phyloP scores from a whole-genome alignment of 2,797 vertebrate genomes.

The Crotalus adamanteus region DNA sequence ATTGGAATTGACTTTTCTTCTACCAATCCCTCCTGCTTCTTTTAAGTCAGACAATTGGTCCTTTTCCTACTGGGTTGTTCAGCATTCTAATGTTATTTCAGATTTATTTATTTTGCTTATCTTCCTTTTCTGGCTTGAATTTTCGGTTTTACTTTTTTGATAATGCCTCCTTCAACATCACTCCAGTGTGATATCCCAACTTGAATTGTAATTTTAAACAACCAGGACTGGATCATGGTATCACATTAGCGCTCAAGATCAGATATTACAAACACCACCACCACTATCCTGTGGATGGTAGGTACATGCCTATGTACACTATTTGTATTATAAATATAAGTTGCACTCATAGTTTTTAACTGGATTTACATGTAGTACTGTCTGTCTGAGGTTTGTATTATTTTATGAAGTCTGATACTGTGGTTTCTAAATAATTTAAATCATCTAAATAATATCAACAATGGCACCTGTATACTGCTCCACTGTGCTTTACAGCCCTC shows the following conservation, averaged over 20 bases:
- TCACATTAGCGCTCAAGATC: not conserved
- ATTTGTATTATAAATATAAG: not conserved
- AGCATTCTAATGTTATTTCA: not conserved
- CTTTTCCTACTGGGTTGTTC: not conserved
- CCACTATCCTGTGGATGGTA: not conserved
- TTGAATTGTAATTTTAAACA: not conserved
- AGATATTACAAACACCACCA: not conserved
- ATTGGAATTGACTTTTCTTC: not conserved
- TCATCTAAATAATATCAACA: not conserved
- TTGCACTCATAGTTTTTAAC: not conserved
- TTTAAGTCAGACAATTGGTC: not conserved
- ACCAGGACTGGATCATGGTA: not conserved
- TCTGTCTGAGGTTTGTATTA: not conserved
- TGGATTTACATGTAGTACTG: not conserved
- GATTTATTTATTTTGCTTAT: not conserved
- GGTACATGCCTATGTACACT: not conserved
- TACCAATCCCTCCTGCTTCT: not conserved
- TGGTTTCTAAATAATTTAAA: not conserved
- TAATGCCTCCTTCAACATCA: not conserved
- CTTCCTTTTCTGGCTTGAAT: not conserved
- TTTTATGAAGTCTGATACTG: not conserved
- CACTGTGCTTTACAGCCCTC: not conserved
- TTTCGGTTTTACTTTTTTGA: not conserved
- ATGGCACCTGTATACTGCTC: not conserved
- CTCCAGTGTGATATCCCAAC: not conserved